A percentile compares a stretch with the other conserved stretches of the same genome.
These are phyloP conservation scores for Cygnus atratus DNA, from an alignment of 2,113 vertebrate genomes.

Conservation along the genomic window DNA sequence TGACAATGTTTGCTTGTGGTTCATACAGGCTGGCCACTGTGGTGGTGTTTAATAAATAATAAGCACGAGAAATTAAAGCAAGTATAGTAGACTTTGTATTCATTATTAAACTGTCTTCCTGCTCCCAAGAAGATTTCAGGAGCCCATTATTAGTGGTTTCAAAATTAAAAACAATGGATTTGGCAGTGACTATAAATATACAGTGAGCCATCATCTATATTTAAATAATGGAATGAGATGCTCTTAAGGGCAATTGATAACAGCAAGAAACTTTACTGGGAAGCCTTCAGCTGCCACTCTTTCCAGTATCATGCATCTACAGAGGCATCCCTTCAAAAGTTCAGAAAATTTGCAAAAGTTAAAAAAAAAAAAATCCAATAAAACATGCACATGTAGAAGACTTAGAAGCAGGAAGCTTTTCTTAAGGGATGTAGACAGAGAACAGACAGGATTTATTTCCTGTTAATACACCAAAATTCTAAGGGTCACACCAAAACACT, in stretches of 20 bases:
- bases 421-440: background rate
- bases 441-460: conserved; percentile 21
- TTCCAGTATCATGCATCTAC: background rate
- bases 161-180: conserved; percentile 9
- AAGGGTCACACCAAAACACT: background rate
- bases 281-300: background rate
- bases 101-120: conserved; percentile 5
- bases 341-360: background rate
- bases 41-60: background rate
- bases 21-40: background rate
- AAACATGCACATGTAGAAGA: background rate
- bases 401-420: background rate
- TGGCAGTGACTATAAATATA: background rate
- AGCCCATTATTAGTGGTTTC: background rate
- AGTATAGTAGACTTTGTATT: background rate
- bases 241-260: background rate
- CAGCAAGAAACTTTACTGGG: background rate
- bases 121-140: background rate
- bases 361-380: background rate
- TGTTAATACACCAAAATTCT: conserved; percentile 7
- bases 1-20: background rate
- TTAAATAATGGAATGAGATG: background rate
- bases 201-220: background rate
- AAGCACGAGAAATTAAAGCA: background rate
- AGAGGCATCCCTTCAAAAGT: background rate